Percentiles rank a stretch among this genome's conserved stretches.
These are phyloP conservation scores for Xestoiulus laeticollis DNA, from an alignment of 2,888 invertebrate species.

Conservation along the genomic window DNA sequence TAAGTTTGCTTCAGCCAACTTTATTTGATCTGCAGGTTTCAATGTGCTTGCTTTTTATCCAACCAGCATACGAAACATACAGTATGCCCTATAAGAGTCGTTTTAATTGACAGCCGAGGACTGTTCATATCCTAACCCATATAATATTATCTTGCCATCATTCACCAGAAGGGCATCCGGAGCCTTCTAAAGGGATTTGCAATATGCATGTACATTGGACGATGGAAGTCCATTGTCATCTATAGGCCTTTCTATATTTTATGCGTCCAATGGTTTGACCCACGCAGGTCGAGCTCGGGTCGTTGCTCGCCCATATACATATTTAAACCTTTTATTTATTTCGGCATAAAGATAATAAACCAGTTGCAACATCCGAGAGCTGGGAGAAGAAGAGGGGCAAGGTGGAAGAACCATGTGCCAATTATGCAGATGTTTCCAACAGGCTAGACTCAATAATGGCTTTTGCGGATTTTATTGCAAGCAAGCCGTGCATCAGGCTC, in stretches of 20 bases:
- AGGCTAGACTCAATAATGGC: background rate
- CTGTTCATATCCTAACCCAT: too few species aligned
- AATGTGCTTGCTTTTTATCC: too few species aligned
- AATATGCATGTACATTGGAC: background rate
- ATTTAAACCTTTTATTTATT: constrained; percentile 23
- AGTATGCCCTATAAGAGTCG: too few species aligned
- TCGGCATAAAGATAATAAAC: constrained; percentile 12
- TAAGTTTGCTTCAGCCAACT: too few species aligned
- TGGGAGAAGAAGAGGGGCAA: background rate
- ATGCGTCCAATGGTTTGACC: background rate
- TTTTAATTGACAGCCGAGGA: too few species aligned
- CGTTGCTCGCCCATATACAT: background rate
- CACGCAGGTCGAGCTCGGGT: constrained; percentile 17
- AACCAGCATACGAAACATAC: too few species aligned
- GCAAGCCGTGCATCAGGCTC: background rate
- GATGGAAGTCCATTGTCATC: background rate
- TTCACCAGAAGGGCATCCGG: background rate
- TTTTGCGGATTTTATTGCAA: background rate
- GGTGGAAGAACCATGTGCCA: background rate
- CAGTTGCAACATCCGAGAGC: background rate
- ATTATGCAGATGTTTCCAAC: constrained; percentile 12
- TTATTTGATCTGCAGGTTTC: too few species aligned
- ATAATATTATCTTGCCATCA: too few species aligned
- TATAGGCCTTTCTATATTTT: background rate
- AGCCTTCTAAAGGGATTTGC: too few species aligned